Conservation (phyloP, 1,140 invertebrate genomes). For the Phocides pigmalion region DNA sequence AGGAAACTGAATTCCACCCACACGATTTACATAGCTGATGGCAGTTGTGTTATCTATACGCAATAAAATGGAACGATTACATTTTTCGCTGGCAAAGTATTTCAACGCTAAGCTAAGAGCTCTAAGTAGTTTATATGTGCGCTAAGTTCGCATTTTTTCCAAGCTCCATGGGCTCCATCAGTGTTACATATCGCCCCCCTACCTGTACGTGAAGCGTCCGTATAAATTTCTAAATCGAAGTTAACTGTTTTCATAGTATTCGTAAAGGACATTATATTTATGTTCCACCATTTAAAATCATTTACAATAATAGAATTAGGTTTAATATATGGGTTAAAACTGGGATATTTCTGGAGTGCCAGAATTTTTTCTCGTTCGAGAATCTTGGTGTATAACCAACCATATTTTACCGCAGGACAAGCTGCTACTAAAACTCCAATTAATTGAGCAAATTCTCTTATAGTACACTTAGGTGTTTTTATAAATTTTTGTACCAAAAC, state of each 20-base stretch:
- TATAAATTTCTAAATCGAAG: constrained; percentile 58
- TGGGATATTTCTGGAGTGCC: background rate
- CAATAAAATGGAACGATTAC: constrained; percentile 51
- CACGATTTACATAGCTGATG: constrained; percentile 63
- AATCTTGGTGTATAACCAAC: constrained; percentile 23
- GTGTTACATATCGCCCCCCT: constrained; percentile 56
- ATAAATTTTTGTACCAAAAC: constrained; percentile 30
- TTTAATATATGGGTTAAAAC: constrained; percentile 33
- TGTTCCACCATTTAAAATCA: constrained; percentile 54
- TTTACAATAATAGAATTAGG: constrained; percentile 6
- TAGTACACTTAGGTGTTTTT: constrained; percentile 20
- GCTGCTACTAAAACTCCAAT: constrained; percentile 27
- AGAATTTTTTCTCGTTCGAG: constrained; percentile 24
- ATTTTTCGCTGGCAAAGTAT: constrained; percentile 50
- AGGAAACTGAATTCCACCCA: constrained; percentile 53
- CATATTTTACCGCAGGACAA: constrained; percentile 18
- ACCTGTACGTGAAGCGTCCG: constrained; percentile 59
- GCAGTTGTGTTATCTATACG: constrained; percentile 68
- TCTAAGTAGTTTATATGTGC: constrained; percentile 67
- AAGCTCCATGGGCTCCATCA: constrained; percentile 43
- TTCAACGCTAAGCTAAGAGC: constrained; percentile 56
- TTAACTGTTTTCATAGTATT: constrained; percentile 18
- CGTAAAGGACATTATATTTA: constrained; percentile 40
- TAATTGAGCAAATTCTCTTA: constrained; percentile 28
- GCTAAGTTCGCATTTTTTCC: constrained; percentile 41